phyloP scores from a whole-genome alignment of 1,140 invertebrate genomes.

The Neodiprion virginianus region DNA sequence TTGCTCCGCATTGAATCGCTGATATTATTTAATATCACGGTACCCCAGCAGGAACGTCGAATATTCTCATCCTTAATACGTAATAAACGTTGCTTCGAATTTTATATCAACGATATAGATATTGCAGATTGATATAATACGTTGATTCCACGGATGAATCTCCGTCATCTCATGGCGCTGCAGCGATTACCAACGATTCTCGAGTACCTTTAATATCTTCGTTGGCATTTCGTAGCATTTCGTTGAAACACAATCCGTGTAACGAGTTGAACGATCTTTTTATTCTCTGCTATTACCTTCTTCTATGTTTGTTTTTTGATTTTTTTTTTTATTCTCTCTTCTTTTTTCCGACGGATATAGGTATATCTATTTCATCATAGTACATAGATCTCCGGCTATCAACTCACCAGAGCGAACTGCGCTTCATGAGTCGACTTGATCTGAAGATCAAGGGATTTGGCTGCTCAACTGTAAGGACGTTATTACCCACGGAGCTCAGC shows the following conservation, averaged over 20 bases:
- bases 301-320: no score
- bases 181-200: no score
- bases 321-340: no score
- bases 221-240: no score
- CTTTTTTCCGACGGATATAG: no score
- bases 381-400: no score
- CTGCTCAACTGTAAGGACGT: not conserved
- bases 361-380: no score
- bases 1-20: not conserved
- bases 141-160: no score
- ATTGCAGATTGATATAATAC: not conserved
- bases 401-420: not conserved
- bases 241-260: not conserved
- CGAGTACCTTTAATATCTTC: no score
- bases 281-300: no score
- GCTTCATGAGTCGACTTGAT: not conserved
- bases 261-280: not conserved
- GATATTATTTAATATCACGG: not conserved
- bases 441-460: not conserved
- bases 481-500: not conserved
- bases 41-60: not conserved
- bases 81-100: not conserved
- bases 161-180: no score
- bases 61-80: not conserved
- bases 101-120: not conserved